Base-by-base conservation (phyloP, 2,797 vertebrate species). In the Apogon hyalosoma region DNA sequence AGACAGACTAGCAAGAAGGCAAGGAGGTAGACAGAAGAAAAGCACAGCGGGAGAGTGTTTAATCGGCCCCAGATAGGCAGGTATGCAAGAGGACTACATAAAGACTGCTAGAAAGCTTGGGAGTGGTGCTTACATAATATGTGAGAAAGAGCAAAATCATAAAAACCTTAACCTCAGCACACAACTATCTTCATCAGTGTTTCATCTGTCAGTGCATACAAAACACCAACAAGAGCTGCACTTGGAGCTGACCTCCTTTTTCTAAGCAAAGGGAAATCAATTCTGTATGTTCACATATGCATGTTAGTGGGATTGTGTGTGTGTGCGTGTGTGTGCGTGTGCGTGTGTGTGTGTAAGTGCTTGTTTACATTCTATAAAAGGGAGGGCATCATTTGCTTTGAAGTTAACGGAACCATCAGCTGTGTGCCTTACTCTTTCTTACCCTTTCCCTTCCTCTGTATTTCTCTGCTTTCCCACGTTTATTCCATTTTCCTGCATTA, bases 51-150 rank as follows among this genome's bases (percentile, higher is more conserved):
- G 61, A 48, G 52, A 39, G 40, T 48, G 63, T 64, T 73, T 3
- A 75, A 58, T 76, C 73, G 76, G 63, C 57, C 66, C 41, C 68
- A 66, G 71, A 69, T 45, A 75, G 64, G 73, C 31, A 62, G 51
- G 53, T 60, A 58, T 52, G 54, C 12, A 57, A 60, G 43, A 63
- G 13, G 7, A 46, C 16, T 45, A 15, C 42, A 43, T 8, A 24
- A 1, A 28, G 41, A 55, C 33, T 48, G n/a, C 3, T 31, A 7
- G 40, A 13, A 18, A 14, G 12, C 46, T 12, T 42, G 16, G 7
- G n/a, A 31, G 43, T 47, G 16, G 11, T 73, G 48, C 31, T 55
- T 12, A 57, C 43, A 45, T 46, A 69, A 64, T 65, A 49, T 18
- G n/a, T 1, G 15, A 56, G 31, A 63, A 18, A 24, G 11, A 31